Percentiles rank a stretch among this genome's conserved stretches.
Conservation (phyloP, 2,888 invertebrate species). For the Ichneumon xanthorius region DNA sequence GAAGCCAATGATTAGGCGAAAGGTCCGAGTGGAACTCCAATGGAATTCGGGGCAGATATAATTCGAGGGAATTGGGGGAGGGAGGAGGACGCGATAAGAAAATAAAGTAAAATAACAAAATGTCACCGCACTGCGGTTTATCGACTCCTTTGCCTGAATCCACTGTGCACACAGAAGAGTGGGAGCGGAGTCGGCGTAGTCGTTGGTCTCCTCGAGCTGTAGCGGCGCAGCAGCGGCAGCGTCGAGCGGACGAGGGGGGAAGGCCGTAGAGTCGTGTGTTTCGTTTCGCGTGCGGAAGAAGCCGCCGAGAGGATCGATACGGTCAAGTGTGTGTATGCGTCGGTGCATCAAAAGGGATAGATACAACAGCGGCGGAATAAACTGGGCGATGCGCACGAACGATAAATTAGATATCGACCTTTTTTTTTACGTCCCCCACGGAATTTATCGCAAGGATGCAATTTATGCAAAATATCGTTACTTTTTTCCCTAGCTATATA, state of each 20-base stretch:
- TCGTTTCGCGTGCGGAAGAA: constrained; percentile 60
- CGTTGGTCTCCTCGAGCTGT: constrained; percentile 6
- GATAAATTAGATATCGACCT: constrained; percentile 3
- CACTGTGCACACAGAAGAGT: neutral
- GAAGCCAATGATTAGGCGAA: constrained; percentile 23
- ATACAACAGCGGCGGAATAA: neutral
- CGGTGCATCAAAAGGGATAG: constrained; percentile 22
- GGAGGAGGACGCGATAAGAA: constrained; percentile 19
- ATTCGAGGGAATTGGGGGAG: constrained; percentile 1
- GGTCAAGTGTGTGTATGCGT: constrained; percentile 8
- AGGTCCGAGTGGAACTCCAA: constrained; percentile 8
- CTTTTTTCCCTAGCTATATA: too few species aligned
- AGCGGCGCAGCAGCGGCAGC: constrained; percentile 23
- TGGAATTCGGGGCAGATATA: constrained; percentile 16
- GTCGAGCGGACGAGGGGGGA: constrained; percentile 4
- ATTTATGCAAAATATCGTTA: neutral
- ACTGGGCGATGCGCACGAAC: neutral
- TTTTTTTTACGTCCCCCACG: neutral
- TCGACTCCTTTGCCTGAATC: constrained; percentile 17
- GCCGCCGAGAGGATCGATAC: constrained; percentile 60
- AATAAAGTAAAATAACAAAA: constrained; percentile 33
- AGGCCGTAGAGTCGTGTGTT: constrained; percentile 47
- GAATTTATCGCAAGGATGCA: neutral
- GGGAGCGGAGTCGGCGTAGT: neutral
- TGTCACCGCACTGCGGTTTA: constrained; percentile 56